phyloP scores from a whole-genome alignment of 2,797 vertebrate genomes.

The Calcarius lapponicus region DNA sequence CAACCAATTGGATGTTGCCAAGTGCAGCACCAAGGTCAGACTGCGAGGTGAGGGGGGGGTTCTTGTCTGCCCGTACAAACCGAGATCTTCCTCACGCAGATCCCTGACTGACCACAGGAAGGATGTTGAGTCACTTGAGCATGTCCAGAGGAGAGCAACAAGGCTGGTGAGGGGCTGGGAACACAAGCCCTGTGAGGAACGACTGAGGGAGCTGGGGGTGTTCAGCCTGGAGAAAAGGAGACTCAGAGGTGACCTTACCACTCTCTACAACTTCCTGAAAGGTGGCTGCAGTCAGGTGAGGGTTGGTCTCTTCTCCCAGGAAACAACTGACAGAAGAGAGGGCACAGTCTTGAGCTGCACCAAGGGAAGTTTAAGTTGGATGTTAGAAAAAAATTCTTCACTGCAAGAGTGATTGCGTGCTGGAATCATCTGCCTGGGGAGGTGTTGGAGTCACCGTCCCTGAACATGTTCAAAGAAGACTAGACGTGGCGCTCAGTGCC shows the following conservation, averaged over 20 bases:
- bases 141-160: rapidly evolving
- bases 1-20: too few relatives aligned
- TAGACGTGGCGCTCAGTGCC: too few relatives aligned
- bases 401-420: not conserved
- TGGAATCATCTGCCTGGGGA: not conserved
- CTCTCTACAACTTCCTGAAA: not conserved
- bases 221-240: not conserved
- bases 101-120: too few relatives aligned
- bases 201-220: rapidly evolving
- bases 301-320: not conserved
- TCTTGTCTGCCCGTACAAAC: too few relatives aligned
- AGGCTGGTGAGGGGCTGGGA: not conserved
- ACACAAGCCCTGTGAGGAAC: not conserved
- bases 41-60: too few relatives aligned
- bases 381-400: not conserved
- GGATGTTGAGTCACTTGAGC: rapidly evolving
- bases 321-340: not conserved
- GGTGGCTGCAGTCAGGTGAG: rapidly evolving
- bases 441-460: not conserved
- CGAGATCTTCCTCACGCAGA: too few relatives aligned
- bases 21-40: too few relatives aligned
- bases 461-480: too few relatives aligned
- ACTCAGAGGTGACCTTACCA: not conserved
- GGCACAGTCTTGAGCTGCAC: not conserved
- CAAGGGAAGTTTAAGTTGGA: not conserved